Conservation (phyloP, 1,140 invertebrate genomes). For the Bombus waltoni region DNA sequence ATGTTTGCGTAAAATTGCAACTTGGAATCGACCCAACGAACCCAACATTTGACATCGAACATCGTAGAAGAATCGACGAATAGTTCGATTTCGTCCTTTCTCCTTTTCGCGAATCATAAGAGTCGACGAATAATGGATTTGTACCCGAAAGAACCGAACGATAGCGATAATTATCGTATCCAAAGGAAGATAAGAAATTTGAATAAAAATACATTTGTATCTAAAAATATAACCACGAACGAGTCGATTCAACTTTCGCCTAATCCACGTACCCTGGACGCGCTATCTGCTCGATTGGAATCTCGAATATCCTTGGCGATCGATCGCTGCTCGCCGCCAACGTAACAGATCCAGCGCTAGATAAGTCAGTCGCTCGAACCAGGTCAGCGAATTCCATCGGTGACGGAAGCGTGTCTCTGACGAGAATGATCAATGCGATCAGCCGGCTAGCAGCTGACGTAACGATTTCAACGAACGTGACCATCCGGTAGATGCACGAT, state of each 20-base stretch:
- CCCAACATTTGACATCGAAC: no score
- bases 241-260: not conserved
- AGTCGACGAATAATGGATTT: no score
- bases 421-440: slow-evolving; percentile 8
- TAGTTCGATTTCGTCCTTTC: no score
- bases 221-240: no score
- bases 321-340: not conserved
- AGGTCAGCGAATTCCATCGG: slow-evolving; percentile 26
- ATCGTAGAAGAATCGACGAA: no score
- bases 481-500: not conserved
- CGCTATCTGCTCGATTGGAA: not conserved
- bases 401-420: slow-evolving; percentile 6
- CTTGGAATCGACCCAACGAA: no score
- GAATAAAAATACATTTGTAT: no score
- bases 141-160: no score
- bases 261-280: not conserved
- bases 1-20: no score
- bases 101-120: no score
- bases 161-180: no score
- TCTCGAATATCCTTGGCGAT: not conserved
- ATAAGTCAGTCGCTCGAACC: slow-evolving; percentile 3
- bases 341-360: not conserved
- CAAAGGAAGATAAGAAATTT: no score
- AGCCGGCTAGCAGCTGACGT: not conserved
- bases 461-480: not conserved